Percentiles rank a stretch among this genome's conserved stretches.
These are phyloP conservation scores for Cataglyphis hispanica DNA, from an alignment of 1,140 invertebrate genomes.

Conservation along the genomic window DNA sequence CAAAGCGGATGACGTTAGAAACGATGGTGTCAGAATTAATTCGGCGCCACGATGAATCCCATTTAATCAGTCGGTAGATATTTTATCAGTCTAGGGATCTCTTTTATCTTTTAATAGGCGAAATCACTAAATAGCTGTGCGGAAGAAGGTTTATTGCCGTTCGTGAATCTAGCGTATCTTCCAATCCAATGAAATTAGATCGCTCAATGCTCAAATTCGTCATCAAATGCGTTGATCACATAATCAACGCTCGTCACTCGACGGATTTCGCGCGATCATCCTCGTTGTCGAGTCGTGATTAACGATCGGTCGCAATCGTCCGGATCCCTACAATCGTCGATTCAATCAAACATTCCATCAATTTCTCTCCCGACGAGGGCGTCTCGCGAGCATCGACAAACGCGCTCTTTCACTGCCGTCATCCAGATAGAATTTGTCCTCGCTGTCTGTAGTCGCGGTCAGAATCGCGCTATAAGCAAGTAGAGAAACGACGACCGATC, in stretches of 20 bases:
- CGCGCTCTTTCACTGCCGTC: background rate
- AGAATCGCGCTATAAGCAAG: background rate
- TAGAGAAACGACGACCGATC: background rate
- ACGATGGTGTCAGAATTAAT: background rate
- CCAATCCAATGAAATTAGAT: conserved; percentile 6
- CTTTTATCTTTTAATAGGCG: conserved; percentile 9
- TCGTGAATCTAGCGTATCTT: too few species aligned
- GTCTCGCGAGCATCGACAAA: conserved; percentile 23
- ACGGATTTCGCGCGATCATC: conserved; percentile 22
- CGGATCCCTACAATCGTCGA: conserved; percentile 16
- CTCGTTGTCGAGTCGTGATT: background rate
- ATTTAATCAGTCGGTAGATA: conserved; percentile 22
- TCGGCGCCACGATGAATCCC: background rate
- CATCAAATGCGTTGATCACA: background rate
- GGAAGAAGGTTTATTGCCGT: background rate
- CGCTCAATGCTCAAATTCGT: background rate
- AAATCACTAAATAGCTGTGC: background rate
- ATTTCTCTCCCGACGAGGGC: background rate
- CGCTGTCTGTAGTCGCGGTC: background rate
- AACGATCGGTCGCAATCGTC: conserved; percentile 24
- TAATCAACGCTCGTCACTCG: background rate
- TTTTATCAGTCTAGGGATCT: conserved; percentile 9
- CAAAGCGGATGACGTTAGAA: background rate
- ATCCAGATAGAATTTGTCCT: conserved; percentile 9
- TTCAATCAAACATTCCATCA: conserved; percentile 41